phyloP scores from a whole-genome alignment of 2,888 invertebrate species.

The Acleris sparsana region DNA sequence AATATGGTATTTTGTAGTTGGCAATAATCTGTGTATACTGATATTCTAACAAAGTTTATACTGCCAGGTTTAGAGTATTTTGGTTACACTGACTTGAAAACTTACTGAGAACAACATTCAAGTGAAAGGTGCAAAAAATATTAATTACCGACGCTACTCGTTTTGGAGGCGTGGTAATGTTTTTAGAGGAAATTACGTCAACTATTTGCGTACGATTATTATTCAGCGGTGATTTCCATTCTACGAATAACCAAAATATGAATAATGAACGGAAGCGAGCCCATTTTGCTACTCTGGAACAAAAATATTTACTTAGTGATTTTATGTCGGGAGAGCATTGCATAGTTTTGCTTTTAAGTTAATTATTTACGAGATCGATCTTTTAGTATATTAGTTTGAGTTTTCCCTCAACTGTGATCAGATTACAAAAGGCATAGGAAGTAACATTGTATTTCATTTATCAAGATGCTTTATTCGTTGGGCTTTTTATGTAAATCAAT shows the following conservation, averaged over 20 bases:
- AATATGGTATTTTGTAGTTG: constrained; percentile 13
- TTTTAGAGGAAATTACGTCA: constrained; percentile 48
- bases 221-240: constrained; percentile 45
- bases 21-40: background rate
- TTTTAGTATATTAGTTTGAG: too few species aligned
- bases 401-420: background rate
- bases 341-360: too few species aligned
- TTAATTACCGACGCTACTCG: background rate
- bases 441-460: constrained; percentile 14
- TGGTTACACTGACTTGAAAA: background rate
- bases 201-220: constrained; percentile 47
- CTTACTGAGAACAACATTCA: background rate
- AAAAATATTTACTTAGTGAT: too few species aligned
- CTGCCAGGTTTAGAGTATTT: too few species aligned
- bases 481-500: constrained; percentile 42
- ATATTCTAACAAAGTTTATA: too few species aligned
- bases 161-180: background rate
- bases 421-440: background rate
- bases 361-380: too few species aligned
- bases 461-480: constrained; percentile 24
- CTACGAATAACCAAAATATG: constrained; percentile 42
- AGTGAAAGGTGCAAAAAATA: constrained; percentile 47
- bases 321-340: too few species aligned
- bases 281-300: constrained; percentile 36
- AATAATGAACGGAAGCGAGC: constrained; percentile 52